Conservation (phyloP, 1,140 invertebrate species). For the Periplaneta americana region DNA sequence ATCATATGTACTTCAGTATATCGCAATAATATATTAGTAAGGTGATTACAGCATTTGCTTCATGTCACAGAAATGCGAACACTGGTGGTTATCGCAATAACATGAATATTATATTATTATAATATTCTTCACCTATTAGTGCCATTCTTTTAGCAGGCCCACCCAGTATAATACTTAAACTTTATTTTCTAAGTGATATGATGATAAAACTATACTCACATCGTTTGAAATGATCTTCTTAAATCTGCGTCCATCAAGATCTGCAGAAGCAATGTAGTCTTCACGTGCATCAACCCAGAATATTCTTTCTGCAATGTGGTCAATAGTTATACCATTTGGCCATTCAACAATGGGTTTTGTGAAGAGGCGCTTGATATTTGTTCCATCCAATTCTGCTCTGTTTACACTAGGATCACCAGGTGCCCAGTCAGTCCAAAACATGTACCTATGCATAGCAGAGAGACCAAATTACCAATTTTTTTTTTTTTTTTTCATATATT, state of each 20-base stretch:
- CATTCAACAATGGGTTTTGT: slow-evolving; percentile 63
- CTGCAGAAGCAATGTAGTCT: slow-evolving; percentile 80
- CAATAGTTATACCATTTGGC: slow-evolving; percentile 85
- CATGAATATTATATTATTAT: too few relatives aligned
- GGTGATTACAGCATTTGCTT: too few relatives aligned
- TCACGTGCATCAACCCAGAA: slow-evolving; percentile 84
- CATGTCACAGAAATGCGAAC: too few relatives aligned
- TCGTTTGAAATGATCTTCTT: slow-evolving; percentile 60
- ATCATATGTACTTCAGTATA: too few relatives aligned
- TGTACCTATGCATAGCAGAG: slow-evolving; percentile 40
- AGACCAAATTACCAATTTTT: too few relatives aligned
- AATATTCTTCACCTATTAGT: too few relatives aligned
- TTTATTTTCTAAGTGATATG: background rate
- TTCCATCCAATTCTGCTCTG: slow-evolving; percentile 80
- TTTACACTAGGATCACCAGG: slow-evolving; percentile 69
- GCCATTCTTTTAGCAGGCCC: too few relatives aligned
- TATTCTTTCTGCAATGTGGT: slow-evolving; percentile 72
- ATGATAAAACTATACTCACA: slow-evolving; percentile 34
- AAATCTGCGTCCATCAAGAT: slow-evolving; percentile 75
- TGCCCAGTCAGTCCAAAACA: slow-evolving; percentile 95
- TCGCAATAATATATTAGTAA: too few relatives aligned
- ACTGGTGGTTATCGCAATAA: too few relatives aligned
- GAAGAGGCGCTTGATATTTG: slow-evolving; percentile 62
- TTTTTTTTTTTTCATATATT: too few relatives aligned
- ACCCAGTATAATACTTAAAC: too few relatives aligned